Evolutionary conservation across 2,797 vertebrate species (phyloP).

Genomic region (Eurystomus glaucurus): DNA sequence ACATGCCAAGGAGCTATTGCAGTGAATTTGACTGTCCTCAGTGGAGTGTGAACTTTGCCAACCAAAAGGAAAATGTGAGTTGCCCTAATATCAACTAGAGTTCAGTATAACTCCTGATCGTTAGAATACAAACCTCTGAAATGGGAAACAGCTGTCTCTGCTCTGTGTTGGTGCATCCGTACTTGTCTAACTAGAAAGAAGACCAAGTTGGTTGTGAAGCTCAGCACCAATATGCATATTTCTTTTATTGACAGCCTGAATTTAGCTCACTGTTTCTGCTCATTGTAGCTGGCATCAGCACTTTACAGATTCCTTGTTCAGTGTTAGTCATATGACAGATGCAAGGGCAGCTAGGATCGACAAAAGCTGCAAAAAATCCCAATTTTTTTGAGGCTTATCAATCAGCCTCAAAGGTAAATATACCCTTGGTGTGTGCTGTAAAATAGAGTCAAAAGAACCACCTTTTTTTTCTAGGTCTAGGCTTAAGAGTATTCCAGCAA

Average conservation of each 20-base stretch:
- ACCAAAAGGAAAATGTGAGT: neutral
- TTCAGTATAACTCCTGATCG: neutral
- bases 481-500: neutral
- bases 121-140: neutral
- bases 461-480: neutral
- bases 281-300: neutral
- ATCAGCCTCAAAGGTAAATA: neutral
- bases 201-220: neutral
- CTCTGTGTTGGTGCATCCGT: neutral
- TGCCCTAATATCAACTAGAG: neutral
- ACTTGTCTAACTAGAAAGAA: neutral
- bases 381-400: neutral
- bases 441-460: neutral
- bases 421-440: neutral
- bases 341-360: neutral
- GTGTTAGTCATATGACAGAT: neutral
- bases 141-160: neutral
- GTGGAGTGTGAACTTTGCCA: neutral
- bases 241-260: neutral
- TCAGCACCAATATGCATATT: neutral
- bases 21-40: neutral
- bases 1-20: neutral
- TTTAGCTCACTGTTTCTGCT: neutral
- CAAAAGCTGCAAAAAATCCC: neutral
- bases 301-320: neutral